Evolutionary conservation across 2,113 vertebrate genomes (phyloP).

Genomic region (Ammodytes dubius): DNA sequence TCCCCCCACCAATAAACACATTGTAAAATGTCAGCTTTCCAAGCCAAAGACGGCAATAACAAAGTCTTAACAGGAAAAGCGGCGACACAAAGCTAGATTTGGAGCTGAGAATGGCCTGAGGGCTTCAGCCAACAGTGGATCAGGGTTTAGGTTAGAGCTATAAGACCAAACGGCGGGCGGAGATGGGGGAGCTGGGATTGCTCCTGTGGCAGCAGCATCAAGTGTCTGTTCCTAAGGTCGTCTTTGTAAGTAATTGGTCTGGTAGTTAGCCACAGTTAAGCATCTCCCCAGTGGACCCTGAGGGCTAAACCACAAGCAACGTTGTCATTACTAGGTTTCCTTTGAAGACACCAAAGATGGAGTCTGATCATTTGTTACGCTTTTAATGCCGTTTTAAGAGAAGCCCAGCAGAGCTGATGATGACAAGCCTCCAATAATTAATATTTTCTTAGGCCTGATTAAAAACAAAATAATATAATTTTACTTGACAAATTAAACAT

Average conservation of each 20-base stretch:
- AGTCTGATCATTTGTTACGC: slow-evolving; percentile 48
- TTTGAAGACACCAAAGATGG: slow-evolving; percentile 64
- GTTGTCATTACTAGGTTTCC: slow-evolving; percentile 59
- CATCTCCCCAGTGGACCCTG: slow-evolving; percentile 58
- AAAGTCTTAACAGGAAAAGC: slow-evolving; percentile 71
- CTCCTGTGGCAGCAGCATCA: slow-evolving; percentile 52
- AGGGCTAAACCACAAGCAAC: slow-evolving; percentile 56
- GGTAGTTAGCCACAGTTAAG: slow-evolving; percentile 67
- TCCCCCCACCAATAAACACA: slow-evolving; percentile 58
- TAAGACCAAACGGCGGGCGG: slow-evolving; percentile 43
- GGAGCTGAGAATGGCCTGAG: slow-evolving; percentile 42
- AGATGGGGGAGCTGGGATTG: slow-evolving; percentile 26
- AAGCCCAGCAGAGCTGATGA: slow-evolving; percentile 16
- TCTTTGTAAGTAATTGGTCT: slow-evolving; percentile 68
- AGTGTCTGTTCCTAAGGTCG: slow-evolving; percentile 66
- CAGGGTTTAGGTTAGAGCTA: slow-evolving; percentile 34
- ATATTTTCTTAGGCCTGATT: not conserved
- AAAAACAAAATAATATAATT: slow-evolving; percentile 8
- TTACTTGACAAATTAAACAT: not conserved
- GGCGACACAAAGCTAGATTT: slow-evolving; percentile 55
- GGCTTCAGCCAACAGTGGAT: slow-evolving; percentile 31
- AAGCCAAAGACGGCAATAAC: slow-evolving; percentile 57
- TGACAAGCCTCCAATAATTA: slow-evolving; percentile 48
- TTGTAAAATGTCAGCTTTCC: slow-evolving; percentile 63
- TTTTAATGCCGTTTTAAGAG: slow-evolving; percentile 19